Conservation (phyloP, 1,140 invertebrate genomes). For the Pachyrhynchus sulphureomaculatus region DNA sequence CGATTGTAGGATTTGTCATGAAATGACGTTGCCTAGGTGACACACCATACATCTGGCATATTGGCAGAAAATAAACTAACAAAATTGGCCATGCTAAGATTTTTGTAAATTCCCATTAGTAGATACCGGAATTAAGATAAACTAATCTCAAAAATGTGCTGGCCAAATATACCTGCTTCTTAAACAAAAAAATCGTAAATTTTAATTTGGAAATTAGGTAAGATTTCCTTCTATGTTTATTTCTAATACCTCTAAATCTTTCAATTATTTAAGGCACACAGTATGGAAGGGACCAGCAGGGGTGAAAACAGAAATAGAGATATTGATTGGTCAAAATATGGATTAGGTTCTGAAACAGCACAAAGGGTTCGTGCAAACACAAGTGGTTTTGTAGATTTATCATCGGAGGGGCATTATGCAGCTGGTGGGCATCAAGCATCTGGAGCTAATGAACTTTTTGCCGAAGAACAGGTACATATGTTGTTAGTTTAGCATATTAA, state of each 20-base stretch:
- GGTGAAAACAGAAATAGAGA: slow-evolving; percentile 37
- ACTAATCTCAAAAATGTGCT: slow-evolving; percentile 2
- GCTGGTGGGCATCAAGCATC: slow-evolving; percentile 79
- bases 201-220: no score
- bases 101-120: slow-evolving; percentile 4
- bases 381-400: slow-evolving; percentile 68
- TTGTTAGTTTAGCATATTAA: background rate
- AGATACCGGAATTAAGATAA: slow-evolving; percentile 11
- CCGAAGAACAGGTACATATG: slow-evolving; percentile 73
- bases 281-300: slow-evolving; percentile 23
- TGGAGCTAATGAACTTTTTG: slow-evolving; percentile 83
- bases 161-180: background rate
- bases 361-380: slow-evolving; percentile 56
- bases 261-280: background rate
- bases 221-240: no score
- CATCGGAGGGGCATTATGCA: slow-evolving; percentile 64
- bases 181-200: no score
- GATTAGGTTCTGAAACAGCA: slow-evolving; percentile 53
- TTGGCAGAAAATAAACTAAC: slow-evolving; percentile 8
- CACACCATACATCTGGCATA: slow-evolving; percentile 1
- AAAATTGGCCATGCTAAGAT: background rate
- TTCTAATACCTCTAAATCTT: no score
- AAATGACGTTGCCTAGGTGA: slow-evolving; percentile 10
- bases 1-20: background rate
- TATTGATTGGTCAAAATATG: slow-evolving; percentile 61